Conservation (phyloP, 2,113 vertebrate species). For the Tyrannus savana region DNA sequence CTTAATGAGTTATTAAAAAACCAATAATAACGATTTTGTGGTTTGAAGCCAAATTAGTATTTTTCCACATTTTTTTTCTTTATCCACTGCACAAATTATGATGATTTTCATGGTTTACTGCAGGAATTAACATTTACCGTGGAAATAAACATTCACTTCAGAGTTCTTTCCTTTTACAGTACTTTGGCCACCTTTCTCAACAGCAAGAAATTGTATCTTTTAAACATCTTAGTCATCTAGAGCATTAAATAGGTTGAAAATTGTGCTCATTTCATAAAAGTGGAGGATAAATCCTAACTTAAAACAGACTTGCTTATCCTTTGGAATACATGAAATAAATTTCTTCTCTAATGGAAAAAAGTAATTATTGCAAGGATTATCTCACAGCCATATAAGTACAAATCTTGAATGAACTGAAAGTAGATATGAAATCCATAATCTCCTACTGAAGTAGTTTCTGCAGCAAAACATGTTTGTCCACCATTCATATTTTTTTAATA, state of each 20-base stretch:
- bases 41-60: not conserved
- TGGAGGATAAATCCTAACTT: not conserved
- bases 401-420: not conserved
- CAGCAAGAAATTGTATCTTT: not conserved
- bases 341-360: not conserved
- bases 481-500: not conserved
- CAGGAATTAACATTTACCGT: not conserved
- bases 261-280: not conserved
- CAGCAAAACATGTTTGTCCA: not conserved
- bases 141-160: not conserved
- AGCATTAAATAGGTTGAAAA: not conserved
- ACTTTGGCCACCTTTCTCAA: not conserved
- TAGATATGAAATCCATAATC: not conserved
- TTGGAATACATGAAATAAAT: not conserved
- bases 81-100: not conserved
- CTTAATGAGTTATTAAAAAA: constrained; percentile 17
- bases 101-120: not conserved
- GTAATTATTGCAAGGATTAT: not conserved
- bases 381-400: not conserved
- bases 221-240: not conserved
- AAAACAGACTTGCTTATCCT: not conserved
- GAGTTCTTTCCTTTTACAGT: not conserved
- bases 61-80: constrained; percentile 17
- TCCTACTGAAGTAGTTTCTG: not conserved
- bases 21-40: not conserved